Percentiles rank a stretch among this genome's conserved stretches.
These are phyloP conservation scores for Morone saxatilis DNA, from an alignment of 2,113 vertebrate species.

Conservation along the genomic window DNA sequence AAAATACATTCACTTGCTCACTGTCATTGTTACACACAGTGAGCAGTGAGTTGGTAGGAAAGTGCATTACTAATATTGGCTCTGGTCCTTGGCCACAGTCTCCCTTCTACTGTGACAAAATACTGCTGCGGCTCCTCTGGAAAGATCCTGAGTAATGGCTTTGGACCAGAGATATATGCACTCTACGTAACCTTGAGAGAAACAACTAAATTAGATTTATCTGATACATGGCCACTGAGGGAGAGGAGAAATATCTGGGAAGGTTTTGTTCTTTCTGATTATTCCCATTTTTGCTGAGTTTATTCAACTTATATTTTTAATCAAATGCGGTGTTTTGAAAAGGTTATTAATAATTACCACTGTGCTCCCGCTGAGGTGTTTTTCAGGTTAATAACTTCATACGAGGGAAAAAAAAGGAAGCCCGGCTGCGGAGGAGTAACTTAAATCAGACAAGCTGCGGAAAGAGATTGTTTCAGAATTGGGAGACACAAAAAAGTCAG, in stretches of 20 bases:
- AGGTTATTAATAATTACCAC: constrained; percentile 23
- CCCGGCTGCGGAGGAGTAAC: neutral
- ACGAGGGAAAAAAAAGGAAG: neutral
- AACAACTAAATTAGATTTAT: constrained; percentile 28
- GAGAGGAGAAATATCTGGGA: neutral
- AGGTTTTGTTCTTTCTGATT: neutral
- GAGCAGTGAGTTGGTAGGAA: neutral
- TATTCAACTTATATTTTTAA: neutral
- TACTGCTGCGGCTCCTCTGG: constrained; percentile 8
- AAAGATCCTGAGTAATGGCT: constrained; percentile 49
- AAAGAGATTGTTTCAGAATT: neutral
- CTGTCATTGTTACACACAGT: neutral
- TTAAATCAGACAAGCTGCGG: neutral
- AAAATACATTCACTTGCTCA: constrained; percentile 2
- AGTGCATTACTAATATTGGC: constrained; percentile 52
- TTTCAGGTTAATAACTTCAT: constrained; percentile 2
- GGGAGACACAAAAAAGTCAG: too few relatives aligned
- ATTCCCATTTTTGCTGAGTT: neutral
- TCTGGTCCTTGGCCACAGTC: constrained; percentile 37
- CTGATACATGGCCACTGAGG: neutral
- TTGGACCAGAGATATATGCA: constrained; percentile 19
- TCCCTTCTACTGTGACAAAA: constrained; percentile 29
- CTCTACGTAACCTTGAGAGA: constrained; percentile 43
- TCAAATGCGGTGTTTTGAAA: constrained; percentile 13
- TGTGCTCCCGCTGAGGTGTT: constrained; percentile 12